Evolutionary conservation across 2,888 invertebrate genomes (phyloP).

Genomic region (Drosophila emarginata): DNA sequence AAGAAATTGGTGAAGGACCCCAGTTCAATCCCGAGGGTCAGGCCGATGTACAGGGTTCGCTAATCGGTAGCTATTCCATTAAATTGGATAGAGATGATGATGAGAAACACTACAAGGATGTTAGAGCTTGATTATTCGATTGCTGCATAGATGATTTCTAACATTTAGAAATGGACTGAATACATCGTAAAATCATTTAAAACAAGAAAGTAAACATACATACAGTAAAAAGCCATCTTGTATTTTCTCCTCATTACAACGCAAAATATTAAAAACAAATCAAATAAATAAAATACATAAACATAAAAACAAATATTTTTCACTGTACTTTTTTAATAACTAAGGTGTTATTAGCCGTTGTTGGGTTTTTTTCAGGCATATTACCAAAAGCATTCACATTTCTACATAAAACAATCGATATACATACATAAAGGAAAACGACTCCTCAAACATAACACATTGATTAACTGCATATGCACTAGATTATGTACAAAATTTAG

Average conservation of each 20-base stretch:
- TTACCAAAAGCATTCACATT: too few species aligned
- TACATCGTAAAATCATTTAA: constrained; percentile 45
- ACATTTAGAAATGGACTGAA: constrained; percentile 81
- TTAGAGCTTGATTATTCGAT: constrained; percentile 45
- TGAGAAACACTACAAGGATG: constrained; percentile 78
- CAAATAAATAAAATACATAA: not conserved
- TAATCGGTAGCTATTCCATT: constrained; percentile 83
- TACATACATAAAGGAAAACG: too few species aligned
- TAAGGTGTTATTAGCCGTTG: too few species aligned
- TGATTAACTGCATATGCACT: too few species aligned
- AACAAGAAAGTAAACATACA: constrained; percentile 25
- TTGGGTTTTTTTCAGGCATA: too few species aligned
- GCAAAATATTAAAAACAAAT: constrained; percentile 20
- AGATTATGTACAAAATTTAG: too few species aligned
- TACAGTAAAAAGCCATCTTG: constrained; percentile 18
- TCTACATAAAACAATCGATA: too few species aligned
- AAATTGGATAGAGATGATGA: constrained; percentile 80
- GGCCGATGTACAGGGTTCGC: constrained; percentile 82
- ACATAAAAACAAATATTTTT: not conserved
- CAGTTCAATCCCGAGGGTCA: constrained; percentile 82
- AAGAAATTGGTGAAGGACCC: constrained; percentile 84
- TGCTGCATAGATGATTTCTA: constrained; percentile 63
- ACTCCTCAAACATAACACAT: too few species aligned
- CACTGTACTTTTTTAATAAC: not conserved
- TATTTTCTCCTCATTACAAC: constrained; percentile 29